Evolutionary conservation across 2,888 invertebrate species (phyloP), one percentile per base, ranked within the genome.

Genomic region (Plagiodera versicolora): DNA sequence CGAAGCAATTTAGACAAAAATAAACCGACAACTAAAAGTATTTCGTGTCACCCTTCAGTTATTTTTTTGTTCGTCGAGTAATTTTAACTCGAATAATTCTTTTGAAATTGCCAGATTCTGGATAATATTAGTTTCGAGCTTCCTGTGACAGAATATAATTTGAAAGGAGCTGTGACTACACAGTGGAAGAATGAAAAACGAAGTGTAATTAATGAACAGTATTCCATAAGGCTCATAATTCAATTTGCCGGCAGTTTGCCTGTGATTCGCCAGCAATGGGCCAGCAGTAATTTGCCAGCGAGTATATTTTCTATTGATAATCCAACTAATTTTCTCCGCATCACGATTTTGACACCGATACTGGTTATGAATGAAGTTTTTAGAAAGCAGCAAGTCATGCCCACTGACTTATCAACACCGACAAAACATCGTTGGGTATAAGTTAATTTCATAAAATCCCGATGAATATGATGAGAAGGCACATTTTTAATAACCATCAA

Each of bases 41-140:
- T 70, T 72, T 72, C 71, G 71, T 71, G 69, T 66, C 66, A 70
- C 73, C 73, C 72, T 70, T 67, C 69, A 66, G 69, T 66, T 66
- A 66, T 71, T 72, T 73, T 69, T 73, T 69, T 70, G 66, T 67
- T 66, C 60, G 54, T 54, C 56, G 68, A 70, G 73, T 73, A 73
- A 74, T 74, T 74, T 74, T 70, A 74, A 73, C 69, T 74, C 69
- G 70, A 74, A 74, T 72, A 74, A 72, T 73, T 67, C 70, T 66
- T 62, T 67, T 60, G 61, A 68, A 67, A 67, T 67, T 64, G 67
- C 64, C 69, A 67, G 68, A 67, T 70, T 70, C 69, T 68, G 68
- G 66, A 67, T 68, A 70, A 70, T 71, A 71, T 70, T 69, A 69
- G 70, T 70, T 69, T 69, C 68, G 63, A 65, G 65, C 67, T 70